phyloP scores from a whole-genome alignment of 2,888 invertebrate genomes.

The Agriopis leucophaearia region DNA sequence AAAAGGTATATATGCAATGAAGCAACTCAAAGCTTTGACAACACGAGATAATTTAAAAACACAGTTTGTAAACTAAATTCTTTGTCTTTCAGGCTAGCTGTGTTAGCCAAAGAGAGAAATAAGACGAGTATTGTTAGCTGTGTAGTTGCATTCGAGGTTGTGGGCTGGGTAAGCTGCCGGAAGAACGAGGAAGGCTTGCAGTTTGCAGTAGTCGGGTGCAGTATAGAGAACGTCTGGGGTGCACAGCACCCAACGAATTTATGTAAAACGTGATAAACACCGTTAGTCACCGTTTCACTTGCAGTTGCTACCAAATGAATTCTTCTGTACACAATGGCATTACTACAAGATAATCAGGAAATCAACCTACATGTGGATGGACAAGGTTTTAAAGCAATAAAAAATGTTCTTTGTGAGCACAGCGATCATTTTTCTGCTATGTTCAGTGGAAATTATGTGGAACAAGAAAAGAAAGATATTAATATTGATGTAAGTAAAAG shows the following conservation, averaged over 20 bases:
- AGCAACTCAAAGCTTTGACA: neutral
- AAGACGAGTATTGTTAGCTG: no score
- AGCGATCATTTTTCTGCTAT: constrained; percentile 82
- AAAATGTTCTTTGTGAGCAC: constrained; percentile 66
- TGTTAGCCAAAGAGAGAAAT: no score
- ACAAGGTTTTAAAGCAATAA: constrained; percentile 65
- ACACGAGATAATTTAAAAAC: constrained; percentile 6
- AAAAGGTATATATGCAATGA: constrained; percentile 2
- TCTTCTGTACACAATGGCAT: constrained; percentile 10
- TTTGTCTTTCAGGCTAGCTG: no score
- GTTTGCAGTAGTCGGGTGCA: no score
- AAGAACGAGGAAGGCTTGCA: neutral
- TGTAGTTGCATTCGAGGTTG: neutral
- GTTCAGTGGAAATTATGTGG: constrained; percentile 79
- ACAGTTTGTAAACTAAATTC: no score
- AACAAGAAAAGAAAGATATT: constrained; percentile 69
- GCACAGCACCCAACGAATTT: neutral
- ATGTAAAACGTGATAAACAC: neutral
- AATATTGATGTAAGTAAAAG: constrained; percentile 68
- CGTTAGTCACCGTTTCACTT: neutral
- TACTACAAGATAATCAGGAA: constrained; percentile 51
- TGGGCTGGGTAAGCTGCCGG: neutral
- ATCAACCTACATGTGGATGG: constrained; percentile 64
- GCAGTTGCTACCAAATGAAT: constrained; percentile 18
- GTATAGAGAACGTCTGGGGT: no score